Evolutionary conservation across 1,140 invertebrate species (phyloP).

Genomic region (Trissolcus basalis): DNA sequence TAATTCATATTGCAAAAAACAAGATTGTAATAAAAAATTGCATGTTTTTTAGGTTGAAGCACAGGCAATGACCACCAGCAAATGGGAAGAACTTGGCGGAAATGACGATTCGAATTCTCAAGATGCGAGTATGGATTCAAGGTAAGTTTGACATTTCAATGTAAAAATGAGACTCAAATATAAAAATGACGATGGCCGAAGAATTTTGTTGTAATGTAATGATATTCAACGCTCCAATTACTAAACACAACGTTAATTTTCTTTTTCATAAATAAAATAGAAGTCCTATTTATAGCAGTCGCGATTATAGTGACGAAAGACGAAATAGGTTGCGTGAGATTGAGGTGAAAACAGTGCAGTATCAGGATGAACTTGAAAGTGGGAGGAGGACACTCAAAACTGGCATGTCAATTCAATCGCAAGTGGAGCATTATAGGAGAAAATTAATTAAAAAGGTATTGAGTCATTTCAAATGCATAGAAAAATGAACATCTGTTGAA

Average conservation of each 20-base stretch:
- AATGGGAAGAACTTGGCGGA: slow-evolving; percentile 87
- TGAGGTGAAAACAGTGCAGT: slow-evolving; percentile 95
- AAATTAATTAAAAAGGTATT: slow-evolving; percentile 90
- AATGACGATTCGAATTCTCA: slow-evolving; percentile 75
- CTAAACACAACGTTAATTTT: slow-evolving; percentile 10
- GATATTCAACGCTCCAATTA: not conserved
- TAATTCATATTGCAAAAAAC: too few relatives aligned
- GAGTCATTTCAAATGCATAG: too few relatives aligned
- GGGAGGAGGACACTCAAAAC: slow-evolving; percentile 86
- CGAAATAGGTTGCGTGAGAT: slow-evolving; percentile 92
- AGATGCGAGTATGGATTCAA: slow-evolving; percentile 74
- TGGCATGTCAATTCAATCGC: slow-evolving; percentile 86
- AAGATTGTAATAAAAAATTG: not conserved
- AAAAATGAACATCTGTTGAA: too few relatives aligned
- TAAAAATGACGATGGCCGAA: too few relatives aligned
- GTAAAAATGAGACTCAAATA: not conserved
- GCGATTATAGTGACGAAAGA: slow-evolving; percentile 83
- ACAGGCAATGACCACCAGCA: slow-evolving; percentile 91
- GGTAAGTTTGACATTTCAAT: slow-evolving; percentile 49
- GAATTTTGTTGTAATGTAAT: not conserved
- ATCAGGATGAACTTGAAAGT: slow-evolving; percentile 96
- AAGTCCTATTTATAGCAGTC: slow-evolving; percentile 57
- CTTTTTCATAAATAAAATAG: slow-evolving; percentile 33
- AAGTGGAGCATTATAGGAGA: slow-evolving; percentile 93
- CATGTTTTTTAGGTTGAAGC: slow-evolving; percentile 79